Percentiles rank a stretch among this genome's conserved stretches.
phyloP scores from a whole-genome alignment of 2,888 invertebrate genomes.

The Scaptomyza flava region DNA sequence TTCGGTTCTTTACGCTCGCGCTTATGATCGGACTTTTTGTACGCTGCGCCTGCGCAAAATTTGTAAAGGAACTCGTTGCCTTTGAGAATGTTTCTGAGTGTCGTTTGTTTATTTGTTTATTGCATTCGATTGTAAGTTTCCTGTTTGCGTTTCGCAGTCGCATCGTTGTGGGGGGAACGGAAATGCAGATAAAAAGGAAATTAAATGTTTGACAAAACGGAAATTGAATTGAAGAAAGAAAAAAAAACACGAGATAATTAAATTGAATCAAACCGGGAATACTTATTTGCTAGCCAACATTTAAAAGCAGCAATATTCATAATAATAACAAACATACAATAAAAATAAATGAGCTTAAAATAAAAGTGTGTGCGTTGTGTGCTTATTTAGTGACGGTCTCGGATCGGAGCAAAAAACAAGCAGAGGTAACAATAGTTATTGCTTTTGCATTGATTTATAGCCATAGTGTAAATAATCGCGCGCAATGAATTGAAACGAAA shows the following conservation, averaged over 20 bases:
- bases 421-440: conserved; percentile 32
- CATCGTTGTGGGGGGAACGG: conserved; percentile 34
- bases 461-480: conserved; percentile 65
- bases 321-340: conserved; percentile 29
- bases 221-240: conserved; percentile 39
- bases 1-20: background rate
- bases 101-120: conserved; percentile 54
- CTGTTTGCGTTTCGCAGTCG: conserved; percentile 37
- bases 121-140: conserved; percentile 63
- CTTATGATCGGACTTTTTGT: conserved; percentile 18
- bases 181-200: conserved; percentile 52
- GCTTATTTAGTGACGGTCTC: conserved; percentile 36
- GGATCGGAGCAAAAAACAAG: background rate
- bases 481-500: conserved; percentile 41
- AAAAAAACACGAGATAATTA: conserved; percentile 18
- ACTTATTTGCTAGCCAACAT: conserved; percentile 34
- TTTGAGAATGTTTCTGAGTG: conserved; percentile 26
- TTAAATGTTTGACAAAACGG: conserved; percentile 51
- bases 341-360: conserved; percentile 1
- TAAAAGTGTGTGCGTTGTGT: conserved; percentile 22
- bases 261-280: conserved; percentile 43
- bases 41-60: conserved; percentile 52
- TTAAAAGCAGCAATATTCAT: conserved; percentile 13
- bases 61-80: conserved; percentile 23
- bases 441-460: conserved; percentile 64